Evolutionary conservation across 2,888 invertebrate genomes (phyloP).

Genomic region (Scrobipalpa atriplicella): DNA sequence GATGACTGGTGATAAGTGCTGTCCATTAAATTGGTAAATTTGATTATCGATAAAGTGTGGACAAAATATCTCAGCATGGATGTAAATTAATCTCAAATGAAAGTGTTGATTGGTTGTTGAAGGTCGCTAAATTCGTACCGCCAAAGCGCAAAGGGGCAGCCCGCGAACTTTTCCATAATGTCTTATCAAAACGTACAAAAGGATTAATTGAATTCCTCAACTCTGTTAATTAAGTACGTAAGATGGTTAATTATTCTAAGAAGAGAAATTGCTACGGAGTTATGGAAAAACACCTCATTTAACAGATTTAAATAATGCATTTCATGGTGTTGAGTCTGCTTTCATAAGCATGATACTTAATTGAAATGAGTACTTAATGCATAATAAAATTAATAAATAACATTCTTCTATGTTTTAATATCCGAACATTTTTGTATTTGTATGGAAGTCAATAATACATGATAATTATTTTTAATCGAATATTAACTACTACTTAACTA

Average conservation of each 20-base stretch:
- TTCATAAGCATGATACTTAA: too few relatives aligned
- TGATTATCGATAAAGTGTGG: too few relatives aligned
- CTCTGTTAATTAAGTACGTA: constrained; percentile 59
- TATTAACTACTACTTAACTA: too few relatives aligned
- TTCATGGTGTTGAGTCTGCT: not conserved
- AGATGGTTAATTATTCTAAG: constrained; percentile 50
- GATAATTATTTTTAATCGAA: too few relatives aligned
- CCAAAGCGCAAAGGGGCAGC: constrained; percentile 59
- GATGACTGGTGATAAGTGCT: not conserved
- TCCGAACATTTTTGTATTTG: too few relatives aligned
- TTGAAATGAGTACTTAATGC: too few relatives aligned
- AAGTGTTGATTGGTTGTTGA: too few relatives aligned
- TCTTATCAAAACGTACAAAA: constrained; percentile 62
- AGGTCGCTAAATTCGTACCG: constrained; percentile 42
- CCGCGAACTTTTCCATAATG: constrained; percentile 56
- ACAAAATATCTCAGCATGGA: too few relatives aligned
- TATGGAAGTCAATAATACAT: too few relatives aligned
- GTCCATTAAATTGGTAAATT: not conserved
- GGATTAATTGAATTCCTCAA: constrained; percentile 65
- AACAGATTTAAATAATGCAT: constrained; percentile 33
- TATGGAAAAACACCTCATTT: constrained; percentile 29
- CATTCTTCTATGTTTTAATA: too few relatives aligned
- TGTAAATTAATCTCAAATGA: too few relatives aligned
- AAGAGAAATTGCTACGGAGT: constrained; percentile 39
- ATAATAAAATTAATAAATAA: too few relatives aligned